These are phyloP conservation scores for Danio kyathit DNA, from an alignment of 2,797 vertebrate species.

Conservation along the genomic window DNA sequence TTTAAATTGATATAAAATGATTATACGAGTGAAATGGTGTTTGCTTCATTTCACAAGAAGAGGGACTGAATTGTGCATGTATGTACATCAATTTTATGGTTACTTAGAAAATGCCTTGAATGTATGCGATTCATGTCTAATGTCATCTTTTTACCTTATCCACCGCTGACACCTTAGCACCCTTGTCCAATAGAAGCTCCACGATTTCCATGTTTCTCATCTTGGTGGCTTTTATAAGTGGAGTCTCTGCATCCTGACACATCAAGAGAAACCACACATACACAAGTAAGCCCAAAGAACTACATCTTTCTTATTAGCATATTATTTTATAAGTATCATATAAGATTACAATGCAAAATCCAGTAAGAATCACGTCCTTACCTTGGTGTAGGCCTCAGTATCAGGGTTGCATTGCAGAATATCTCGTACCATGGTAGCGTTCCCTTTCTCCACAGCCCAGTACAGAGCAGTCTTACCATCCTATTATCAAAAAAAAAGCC, in stretches of 20 bases:
- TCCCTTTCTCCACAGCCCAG: conserved; percentile 98
- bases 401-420: conserved; percentile 98
- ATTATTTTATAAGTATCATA: not conserved
- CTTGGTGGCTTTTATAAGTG: conserved; percentile 98
- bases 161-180: conserved; percentile 93
- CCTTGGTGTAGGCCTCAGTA: conserved; percentile 96
- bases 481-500: conserved; percentile 68
- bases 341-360: not conserved
- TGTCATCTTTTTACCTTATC: conserved; percentile 85
- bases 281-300: not conserved
- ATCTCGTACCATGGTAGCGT: conserved; percentile 95
- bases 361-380: conserved; percentile 64
- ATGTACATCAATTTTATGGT: no score
- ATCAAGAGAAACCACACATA: not conserved
- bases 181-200: conserved; percentile 95
- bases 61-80: no score
- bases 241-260: conserved; percentile 92
- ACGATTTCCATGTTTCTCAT: conserved; percentile 99
- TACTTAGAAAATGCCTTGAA: no score
- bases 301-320: not conserved
- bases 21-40: no score
- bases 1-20: no score
- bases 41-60: no score
- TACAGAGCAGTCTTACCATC: conserved; percentile 98
- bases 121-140: no score